A percentile compares a stretch with the other conserved stretches of the same genome.
These are phyloP conservation scores for Serinus canaria DNA, from an alignment of 2,113 vertebrate species.

Conservation along the genomic window DNA sequence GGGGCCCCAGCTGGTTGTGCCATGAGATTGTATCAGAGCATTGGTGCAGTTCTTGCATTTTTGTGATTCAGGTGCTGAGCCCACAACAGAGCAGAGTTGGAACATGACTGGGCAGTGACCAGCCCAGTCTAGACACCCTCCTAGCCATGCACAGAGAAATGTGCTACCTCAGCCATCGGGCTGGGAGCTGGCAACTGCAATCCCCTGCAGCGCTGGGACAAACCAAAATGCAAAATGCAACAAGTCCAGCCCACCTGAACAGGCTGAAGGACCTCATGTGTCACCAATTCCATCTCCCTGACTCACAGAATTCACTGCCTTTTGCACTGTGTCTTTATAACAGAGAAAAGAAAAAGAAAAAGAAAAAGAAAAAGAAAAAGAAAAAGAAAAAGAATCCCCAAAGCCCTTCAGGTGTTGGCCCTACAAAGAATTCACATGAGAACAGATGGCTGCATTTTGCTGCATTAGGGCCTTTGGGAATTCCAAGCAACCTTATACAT, in stretches of 20 bases:
- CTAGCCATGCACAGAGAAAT: background rate
- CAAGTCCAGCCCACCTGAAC: background rate
- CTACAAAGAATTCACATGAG: background rate
- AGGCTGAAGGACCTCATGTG: background rate
- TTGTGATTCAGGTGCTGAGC: background rate
- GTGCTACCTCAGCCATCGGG: background rate
- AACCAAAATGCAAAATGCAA: background rate
- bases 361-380: rapidly evolving
- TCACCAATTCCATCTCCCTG: background rate
- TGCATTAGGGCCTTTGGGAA: background rate
- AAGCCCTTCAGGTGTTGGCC: background rate
- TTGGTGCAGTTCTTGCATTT: background rate
- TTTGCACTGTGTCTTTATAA: background rate
- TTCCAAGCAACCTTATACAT: background rate
- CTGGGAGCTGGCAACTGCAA: background rate
- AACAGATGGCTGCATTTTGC: background rate
- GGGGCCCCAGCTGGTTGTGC: background rate
- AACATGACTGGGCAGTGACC: constrained; percentile 34
- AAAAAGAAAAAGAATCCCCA: background rate
- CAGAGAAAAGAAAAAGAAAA: background rate
- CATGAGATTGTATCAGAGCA: background rate
- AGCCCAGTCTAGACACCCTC: background rate
- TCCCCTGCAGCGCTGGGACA: background rate
- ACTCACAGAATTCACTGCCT: background rate
- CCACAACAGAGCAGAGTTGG: background rate